phyloP scores from a whole-genome alignment of 2,113 vertebrate genomes.

The Plectropomus leopardus region DNA sequence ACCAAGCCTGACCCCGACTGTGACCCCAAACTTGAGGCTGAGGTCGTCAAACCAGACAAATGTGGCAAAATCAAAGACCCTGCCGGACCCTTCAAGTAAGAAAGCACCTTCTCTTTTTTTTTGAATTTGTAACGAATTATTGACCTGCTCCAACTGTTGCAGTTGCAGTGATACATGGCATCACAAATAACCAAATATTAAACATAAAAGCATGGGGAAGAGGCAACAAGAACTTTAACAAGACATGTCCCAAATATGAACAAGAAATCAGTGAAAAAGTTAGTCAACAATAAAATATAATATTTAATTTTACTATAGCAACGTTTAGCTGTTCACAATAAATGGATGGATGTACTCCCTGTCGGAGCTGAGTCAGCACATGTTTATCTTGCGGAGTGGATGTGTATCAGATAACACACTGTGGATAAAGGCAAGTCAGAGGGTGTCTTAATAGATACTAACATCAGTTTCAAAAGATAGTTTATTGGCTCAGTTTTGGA shows the following conservation, averaged over 20 bases:
- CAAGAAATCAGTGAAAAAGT: no score
- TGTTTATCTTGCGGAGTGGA: neutral
- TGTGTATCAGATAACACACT: neutral
- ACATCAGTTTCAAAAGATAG: neutral
- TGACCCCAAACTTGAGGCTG: constrained; percentile 74
- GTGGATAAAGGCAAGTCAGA: neutral
- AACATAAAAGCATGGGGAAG: no score
- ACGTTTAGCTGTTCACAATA: neutral
- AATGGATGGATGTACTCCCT: neutral
- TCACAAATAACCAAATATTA: no score
- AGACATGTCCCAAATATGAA: no score
- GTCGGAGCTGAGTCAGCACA: neutral
- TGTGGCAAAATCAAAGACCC: constrained; percentile 83
- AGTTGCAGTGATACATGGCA: no score
- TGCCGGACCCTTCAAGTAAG: constrained; percentile 85
- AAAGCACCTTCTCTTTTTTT: neutral
- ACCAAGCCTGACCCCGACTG: constrained; percentile 77
- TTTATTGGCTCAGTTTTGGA: neutral
- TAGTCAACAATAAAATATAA: neutral
- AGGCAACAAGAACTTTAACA: no score
- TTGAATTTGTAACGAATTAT: no score
- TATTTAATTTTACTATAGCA: neutral
- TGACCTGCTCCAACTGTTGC: neutral
- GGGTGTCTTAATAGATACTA: neutral
- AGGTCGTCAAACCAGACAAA: constrained; percentile 79